Evolutionary conservation across 2,888 invertebrate genomes (phyloP).

Genomic region (Gastrophysa polygoni): DNA sequence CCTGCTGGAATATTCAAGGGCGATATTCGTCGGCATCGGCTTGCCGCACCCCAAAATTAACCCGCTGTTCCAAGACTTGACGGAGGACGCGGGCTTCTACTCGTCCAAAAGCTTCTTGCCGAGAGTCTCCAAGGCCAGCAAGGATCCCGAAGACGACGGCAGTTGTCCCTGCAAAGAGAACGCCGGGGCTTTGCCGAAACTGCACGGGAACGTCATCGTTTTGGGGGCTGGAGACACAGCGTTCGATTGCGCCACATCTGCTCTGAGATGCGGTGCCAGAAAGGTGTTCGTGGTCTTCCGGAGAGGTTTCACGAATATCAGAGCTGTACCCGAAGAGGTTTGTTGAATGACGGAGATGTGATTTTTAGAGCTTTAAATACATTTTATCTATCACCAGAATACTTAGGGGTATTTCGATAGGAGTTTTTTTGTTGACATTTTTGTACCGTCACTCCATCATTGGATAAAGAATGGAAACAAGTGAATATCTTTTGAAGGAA

Average conservation of each 20-base stretch:
- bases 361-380: too few relatives aligned
- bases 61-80: conserved; percentile 77
- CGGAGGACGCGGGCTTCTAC: conserved; percentile 84
- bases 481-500: too few relatives aligned
- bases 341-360: too few relatives aligned
- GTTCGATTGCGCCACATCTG: conserved; percentile 98
- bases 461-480: too few relatives aligned
- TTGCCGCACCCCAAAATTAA: conserved; percentile 87
- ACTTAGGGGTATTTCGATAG: too few relatives aligned
- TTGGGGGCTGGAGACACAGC: conserved; percentile 98
- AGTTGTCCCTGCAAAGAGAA: conserved; percentile 77
- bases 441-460: too few relatives aligned
- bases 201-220: conserved; percentile 80
- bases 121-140: conserved; percentile 84
- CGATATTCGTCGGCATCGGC: conserved; percentile 86
- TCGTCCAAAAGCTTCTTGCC: conserved; percentile 96
- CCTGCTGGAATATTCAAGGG: conserved; percentile 73
- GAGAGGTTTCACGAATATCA: conserved; percentile 91
- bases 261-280: conserved; percentile 90
- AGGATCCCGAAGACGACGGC: conserved; percentile 54
- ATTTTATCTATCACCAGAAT: too few relatives aligned
- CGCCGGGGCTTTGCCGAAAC: conserved; percentile 66
- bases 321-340: conserved; percentile 99
- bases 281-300: conserved; percentile 93
- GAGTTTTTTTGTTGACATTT: too few relatives aligned